Percentiles rank a stretch among this genome's conserved stretches.
Evolutionary conservation across 2,113 vertebrate species (phyloP).

Genomic region (Leucoraja erinaceus): DNA sequence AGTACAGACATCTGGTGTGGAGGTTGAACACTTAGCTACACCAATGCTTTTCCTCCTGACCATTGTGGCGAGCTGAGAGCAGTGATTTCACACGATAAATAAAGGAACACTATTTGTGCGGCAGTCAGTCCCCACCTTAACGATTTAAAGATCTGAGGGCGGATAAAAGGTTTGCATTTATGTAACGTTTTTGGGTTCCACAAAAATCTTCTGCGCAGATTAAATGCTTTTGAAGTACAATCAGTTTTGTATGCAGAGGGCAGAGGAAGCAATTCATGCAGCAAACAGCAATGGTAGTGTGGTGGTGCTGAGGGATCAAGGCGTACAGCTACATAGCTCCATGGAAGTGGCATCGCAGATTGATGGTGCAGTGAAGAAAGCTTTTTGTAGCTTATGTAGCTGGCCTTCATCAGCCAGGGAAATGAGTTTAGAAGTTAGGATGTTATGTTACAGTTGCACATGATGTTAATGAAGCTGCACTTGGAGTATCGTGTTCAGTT

Average conservation of each 20-base stretch:
- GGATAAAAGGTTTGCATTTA: background rate
- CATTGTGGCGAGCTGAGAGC: background rate
- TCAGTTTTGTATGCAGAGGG: background rate
- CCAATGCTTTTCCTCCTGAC: background rate
- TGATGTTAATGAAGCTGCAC: too few species aligned
- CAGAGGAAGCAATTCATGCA: background rate
- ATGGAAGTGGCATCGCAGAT: too few species aligned
- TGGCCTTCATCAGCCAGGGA: too few species aligned
- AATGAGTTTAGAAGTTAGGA: too few species aligned
- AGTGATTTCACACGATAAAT: background rate
- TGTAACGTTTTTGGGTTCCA: too few species aligned
- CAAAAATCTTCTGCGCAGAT: background rate
- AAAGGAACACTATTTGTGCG: background rate
- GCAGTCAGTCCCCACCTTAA: background rate
- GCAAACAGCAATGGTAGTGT: background rate
- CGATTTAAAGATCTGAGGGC: background rate
- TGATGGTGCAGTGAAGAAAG: too few species aligned
- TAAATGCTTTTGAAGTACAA: background rate
- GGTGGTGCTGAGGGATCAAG: background rate
- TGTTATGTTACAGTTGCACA: too few species aligned
- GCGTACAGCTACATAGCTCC: too few species aligned
- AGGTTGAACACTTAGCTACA: background rate
- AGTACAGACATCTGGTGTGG: background rate
- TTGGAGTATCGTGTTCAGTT: too few species aligned
- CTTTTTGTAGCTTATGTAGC: too few species aligned